Evolutionary conservation across 2,888 invertebrate species (phyloP), one percentile per base, ranked within the genome.

Genomic region (Chymomyza amoena): DNA sequence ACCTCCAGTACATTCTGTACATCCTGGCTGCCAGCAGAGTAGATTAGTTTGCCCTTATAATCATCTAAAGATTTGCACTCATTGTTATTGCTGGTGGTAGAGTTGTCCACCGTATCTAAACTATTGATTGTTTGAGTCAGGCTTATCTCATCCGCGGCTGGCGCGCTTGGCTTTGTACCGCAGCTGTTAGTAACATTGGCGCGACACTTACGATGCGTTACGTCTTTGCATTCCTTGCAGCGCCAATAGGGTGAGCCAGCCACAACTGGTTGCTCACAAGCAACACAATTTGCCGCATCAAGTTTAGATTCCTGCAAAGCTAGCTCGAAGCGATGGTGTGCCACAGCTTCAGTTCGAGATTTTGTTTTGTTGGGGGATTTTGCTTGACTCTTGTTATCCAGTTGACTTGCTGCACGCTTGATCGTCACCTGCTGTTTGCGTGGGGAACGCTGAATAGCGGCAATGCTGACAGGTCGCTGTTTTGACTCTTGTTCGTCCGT

Each of bases 321-420:
- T 75, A 92, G 69, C 72, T 92, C 91, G 66, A 92, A 92, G 2
- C 91, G 89, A 80, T 91, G 90, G 80, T 92, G 91, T 0, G 82
- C 73, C 67, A 86, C 66, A 59, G 59, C 62, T 10, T 56, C 64
- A 10, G n/a, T n/a, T 9, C 6, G 62, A 51, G 20, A 70, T 68
- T 61, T 73, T 69, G 20, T 69, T 64, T 66, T 77, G 57, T 68
- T 72, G 16, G 61, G 73, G 1, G 71, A 77, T 68, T 74, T 70
- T 4, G 25, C 5, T 25, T 18, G 59, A 3, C 13, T 20, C 28
- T 50, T 32, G n/a, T 13, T 13, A 13, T 80, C 79, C 18, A 76
- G 39, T 15, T 85, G 88, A 39, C 84, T 85, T 6, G 69, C 71
- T 10, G 80, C 65, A 5, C 77, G 79, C 60, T 80, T 78, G 10